Percentiles rank a stretch among this genome's conserved stretches.
Evolutionary conservation across 2,113 vertebrate species (phyloP).

Genomic region (Salvator merianae): DNA sequence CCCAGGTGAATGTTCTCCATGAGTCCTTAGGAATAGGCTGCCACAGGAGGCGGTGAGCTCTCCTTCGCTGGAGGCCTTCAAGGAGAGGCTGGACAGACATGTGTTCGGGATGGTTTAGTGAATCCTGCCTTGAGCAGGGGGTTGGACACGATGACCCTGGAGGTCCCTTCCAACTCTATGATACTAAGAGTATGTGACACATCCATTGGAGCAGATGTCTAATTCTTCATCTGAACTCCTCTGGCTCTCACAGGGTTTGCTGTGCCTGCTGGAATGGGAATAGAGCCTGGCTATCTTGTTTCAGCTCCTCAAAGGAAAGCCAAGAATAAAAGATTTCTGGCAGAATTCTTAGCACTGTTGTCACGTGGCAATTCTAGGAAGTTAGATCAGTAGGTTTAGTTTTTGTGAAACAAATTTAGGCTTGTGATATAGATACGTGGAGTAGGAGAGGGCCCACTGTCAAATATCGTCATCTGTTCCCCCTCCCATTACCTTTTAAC

Average conservation of each 20-base stretch:
- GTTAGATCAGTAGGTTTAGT: neutral
- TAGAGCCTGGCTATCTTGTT: neutral
- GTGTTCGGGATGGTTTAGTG: too few relatives aligned
- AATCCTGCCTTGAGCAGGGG: too few relatives aligned
- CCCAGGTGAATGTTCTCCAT: constrained; percentile 70
- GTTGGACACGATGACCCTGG: too few relatives aligned
- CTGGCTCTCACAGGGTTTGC: neutral
- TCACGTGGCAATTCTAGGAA: neutral
- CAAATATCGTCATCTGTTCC: too few relatives aligned
- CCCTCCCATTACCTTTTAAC: too few relatives aligned
- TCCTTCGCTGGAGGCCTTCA: too few relatives aligned
- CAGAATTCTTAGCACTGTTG: neutral
- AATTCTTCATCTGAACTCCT: too few relatives aligned
- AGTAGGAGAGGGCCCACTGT: too few relatives aligned
- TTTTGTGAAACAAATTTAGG: neutral
- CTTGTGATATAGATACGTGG: neutral
- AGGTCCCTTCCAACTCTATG: too few relatives aligned
- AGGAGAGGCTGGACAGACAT: too few relatives aligned
- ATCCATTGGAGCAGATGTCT: neutral
- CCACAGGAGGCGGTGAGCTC: too few relatives aligned
- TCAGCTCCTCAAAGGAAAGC: neutral
- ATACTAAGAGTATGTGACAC: neutral
- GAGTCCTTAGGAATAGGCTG: too few relatives aligned
- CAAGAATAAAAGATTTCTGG: neutral
- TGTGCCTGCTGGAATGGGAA: neutral